These are phyloP conservation scores for Peromyscus polionotus DNA, from an alignment of 2,113 vertebrate genomes.

Conservation along the genomic window DNA sequence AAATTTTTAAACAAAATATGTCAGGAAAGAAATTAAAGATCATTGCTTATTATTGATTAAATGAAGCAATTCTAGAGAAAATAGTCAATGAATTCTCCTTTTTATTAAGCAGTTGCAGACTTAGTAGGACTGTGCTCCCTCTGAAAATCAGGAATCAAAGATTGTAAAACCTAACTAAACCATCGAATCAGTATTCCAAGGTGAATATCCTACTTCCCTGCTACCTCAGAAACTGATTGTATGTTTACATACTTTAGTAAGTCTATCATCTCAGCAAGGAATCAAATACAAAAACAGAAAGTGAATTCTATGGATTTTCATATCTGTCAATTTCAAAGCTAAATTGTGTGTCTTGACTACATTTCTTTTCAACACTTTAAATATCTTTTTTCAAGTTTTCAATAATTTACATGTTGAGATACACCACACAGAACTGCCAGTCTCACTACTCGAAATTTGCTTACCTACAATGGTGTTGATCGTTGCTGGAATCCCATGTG, in stretches of 20 bases:
- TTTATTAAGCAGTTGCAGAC: neutral
- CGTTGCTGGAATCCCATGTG: neutral
- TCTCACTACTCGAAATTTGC: neutral
- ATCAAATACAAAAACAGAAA: neutral
- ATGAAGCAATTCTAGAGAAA: neutral
- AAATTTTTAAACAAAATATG: neutral
- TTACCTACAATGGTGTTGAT: neutral
- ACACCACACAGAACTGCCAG: neutral
- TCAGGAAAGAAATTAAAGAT: neutral
- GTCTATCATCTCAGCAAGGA: neutral
- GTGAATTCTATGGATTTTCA: neutral
- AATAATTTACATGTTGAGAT: slow-evolving; percentile 14
- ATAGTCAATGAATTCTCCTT: neutral
- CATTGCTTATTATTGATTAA: neutral
- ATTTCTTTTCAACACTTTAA: neutral
- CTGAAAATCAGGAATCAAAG: neutral
- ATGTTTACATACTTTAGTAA: neutral
- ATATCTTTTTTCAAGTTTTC: neutral
- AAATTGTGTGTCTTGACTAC: neutral
- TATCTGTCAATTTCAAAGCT: neutral
- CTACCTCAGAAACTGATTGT: no score
- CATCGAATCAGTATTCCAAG: neutral
- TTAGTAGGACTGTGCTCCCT: no score
- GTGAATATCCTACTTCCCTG: neutral
- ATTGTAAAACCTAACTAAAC: neutral